Evolutionary conservation across 2,797 vertebrate genomes (phyloP).

Genomic region (Poeciliopsis infans): DNA sequence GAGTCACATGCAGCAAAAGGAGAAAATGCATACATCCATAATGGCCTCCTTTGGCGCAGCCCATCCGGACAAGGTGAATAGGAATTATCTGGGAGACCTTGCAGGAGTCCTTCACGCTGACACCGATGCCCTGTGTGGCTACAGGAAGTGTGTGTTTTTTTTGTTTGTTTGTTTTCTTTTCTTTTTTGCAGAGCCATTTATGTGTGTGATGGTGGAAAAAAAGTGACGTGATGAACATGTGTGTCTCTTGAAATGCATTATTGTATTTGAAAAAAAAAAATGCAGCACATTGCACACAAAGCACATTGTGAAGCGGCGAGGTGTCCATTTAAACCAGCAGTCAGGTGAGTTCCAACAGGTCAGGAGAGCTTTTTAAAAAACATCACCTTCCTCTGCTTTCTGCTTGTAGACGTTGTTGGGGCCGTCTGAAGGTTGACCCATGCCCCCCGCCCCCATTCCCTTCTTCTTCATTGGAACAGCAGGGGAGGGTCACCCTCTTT

Average conservation of each 20-base stretch:
- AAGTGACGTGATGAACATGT: slow-evolving; percentile 48
- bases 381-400: slow-evolving; percentile 62
- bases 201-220: slow-evolving; percentile 23
- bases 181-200: slow-evolving; percentile 11
- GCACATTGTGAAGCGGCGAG: slow-evolving; percentile 78
- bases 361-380: slow-evolving; percentile 82
- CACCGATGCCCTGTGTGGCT: slow-evolving; percentile 72
- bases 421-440: slow-evolving; percentile 78
- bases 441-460: slow-evolving; percentile 25
- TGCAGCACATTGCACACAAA: slow-evolving; percentile 84
- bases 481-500: slow-evolving; percentile 49
- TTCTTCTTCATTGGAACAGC: slow-evolving; percentile 21
- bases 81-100: slow-evolving; percentile 82
- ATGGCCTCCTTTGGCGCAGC: slow-evolving; percentile 41
- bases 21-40: slow-evolving; percentile 42
- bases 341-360: slow-evolving; percentile 69
- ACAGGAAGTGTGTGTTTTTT: slow-evolving; percentile 35
- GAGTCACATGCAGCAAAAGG: slow-evolving; percentile 52
- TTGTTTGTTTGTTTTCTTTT: slow-evolving; percentile 4
- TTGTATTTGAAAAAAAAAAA: slow-evolving; percentile 74
- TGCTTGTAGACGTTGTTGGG: slow-evolving; percentile 51
- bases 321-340: slow-evolving; percentile 78
- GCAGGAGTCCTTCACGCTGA: slow-evolving; percentile 79
- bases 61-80: slow-evolving; percentile 77
- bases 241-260: slow-evolving; percentile 80